These are phyloP conservation scores for Apamea crenata DNA, from an alignment of 2,888 invertebrate species.

Conservation along the genomic window DNA sequence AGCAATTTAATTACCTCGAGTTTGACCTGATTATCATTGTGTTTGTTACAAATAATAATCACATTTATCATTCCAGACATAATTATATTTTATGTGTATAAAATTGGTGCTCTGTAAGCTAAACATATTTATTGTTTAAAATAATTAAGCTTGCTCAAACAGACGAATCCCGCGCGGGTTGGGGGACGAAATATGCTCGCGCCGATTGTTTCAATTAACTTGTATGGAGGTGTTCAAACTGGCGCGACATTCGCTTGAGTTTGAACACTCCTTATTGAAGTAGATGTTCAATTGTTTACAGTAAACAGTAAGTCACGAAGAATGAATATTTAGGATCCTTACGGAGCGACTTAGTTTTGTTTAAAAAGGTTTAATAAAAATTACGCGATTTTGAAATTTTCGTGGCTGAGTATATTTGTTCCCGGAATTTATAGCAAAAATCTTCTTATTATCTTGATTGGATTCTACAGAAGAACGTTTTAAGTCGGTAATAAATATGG, in stretches of 20 bases:
- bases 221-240: neutral
- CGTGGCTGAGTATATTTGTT: neutral
- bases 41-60: slow-evolving; percentile 6
- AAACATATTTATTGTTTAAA: neutral
- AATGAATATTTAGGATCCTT: neutral
- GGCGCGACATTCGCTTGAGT: neutral
- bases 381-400: neutral
- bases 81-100: neutral
- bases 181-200: neutral
- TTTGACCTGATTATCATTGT: slow-evolving; percentile 1
- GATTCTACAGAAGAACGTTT: neutral
- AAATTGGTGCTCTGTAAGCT: neutral
- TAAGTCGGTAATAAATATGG: too few relatives aligned
- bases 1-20: neutral
- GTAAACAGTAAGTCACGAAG: neutral
- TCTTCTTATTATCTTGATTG: neutral
- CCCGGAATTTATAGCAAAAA: neutral
- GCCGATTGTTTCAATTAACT: neutral
- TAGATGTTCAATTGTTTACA: neutral
- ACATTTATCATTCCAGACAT: slow-evolving; percentile 19
- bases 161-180: neutral
- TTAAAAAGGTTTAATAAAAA: neutral
- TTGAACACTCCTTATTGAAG: neutral
- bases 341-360: neutral
- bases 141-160: neutral